Evolutionary conservation across 2,113 vertebrate species (phyloP), one percentile per base, ranked within the genome.

Genomic region (Centrocercus urophasianus): DNA sequence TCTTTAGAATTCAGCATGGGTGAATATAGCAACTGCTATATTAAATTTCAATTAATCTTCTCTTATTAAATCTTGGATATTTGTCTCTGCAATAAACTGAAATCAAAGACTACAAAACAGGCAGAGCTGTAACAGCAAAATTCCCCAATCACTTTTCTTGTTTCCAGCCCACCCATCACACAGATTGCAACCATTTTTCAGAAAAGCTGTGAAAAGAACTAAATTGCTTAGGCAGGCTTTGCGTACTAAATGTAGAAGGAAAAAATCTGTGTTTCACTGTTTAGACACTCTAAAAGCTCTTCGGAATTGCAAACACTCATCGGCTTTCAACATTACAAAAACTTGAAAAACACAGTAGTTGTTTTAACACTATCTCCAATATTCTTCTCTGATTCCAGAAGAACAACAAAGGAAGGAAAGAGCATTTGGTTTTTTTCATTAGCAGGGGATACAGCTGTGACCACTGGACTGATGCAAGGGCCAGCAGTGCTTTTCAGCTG

Each of bases 131-230:
- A 74, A 70, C 22, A 75, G 54, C 27, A 84, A 88, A 95, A 90
- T 72, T 89, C 30, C 38, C 19, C 30, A 65, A 22, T 22, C 18
- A 34, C 30, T 86, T 76, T 88, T 75, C 30, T 43, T 61, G 38
- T 57, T 86, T 27, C 21, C 40, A 25, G 18, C 19, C 22, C 27
- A 66, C 8, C 20, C 21, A 6, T 87, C 52, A 66, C 56, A 84
- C 13, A 93, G 67, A 90, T 83, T 93, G 66, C 60, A 88, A 86
- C 19, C 18, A 30, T 74, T 95, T 74, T 95, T 93, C 79, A 81
- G 61, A 20, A 95, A 90, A 73, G 40, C 76, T 77, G 61, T 78
- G 65, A 71, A 95, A 86, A 88, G 61, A 86, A 88, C 48, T 59
- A 71, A 90, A 90, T 85, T 90, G 67, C 72, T 81, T 92, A 67